A percentile compares a stretch with the other conserved stretches of the same genome.
phyloP scores from a whole-genome alignment of 2,797 vertebrate genomes.

The Spinibarbus caldwelli region DNA sequence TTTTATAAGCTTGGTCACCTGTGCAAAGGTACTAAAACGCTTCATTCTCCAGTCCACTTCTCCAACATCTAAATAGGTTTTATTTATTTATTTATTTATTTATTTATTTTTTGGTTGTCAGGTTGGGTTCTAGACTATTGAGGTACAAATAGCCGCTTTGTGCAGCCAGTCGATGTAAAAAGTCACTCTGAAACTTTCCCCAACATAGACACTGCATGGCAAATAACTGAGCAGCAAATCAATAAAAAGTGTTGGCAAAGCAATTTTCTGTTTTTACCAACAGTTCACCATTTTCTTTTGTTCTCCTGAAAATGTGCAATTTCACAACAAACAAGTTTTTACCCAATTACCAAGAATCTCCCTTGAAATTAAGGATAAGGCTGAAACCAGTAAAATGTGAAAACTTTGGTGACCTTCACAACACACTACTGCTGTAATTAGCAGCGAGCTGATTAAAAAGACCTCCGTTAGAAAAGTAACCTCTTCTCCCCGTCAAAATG shows the following conservation, averaged over 20 bases:
- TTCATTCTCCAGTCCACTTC: not conserved
- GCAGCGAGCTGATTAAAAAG: constrained; percentile 66
- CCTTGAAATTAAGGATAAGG: constrained; percentile 55
- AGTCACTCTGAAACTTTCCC: not conserved
- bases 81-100: no score
- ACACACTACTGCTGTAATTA: constrained; percentile 75
- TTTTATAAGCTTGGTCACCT: not conserved
- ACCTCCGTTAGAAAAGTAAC: constrained; percentile 29
- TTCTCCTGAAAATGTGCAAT: not conserved
- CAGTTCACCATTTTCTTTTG: not conserved
- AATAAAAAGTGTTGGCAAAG: not conserved
- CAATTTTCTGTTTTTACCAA: not conserved
- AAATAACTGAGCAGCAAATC: not conserved
- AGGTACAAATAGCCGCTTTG: not conserved
- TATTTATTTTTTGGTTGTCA: not conserved
- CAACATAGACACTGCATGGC: not conserved
- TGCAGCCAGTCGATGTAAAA: not conserved
- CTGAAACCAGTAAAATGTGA: not conserved
- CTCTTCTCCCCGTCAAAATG: constrained; percentile 67
- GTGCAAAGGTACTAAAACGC: not conserved
- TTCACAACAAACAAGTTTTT: constrained; percentile 19
- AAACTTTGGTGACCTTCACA: constrained; percentile 74
- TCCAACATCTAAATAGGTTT: constrained; percentile 62
- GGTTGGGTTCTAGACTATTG: not conserved
- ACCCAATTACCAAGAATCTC: constrained; percentile 69